Evolutionary conservation across 2,113 vertebrate species (phyloP), one percentile per base, ranked within the genome.

Genomic region (Morphnarchus princeps): DNA sequence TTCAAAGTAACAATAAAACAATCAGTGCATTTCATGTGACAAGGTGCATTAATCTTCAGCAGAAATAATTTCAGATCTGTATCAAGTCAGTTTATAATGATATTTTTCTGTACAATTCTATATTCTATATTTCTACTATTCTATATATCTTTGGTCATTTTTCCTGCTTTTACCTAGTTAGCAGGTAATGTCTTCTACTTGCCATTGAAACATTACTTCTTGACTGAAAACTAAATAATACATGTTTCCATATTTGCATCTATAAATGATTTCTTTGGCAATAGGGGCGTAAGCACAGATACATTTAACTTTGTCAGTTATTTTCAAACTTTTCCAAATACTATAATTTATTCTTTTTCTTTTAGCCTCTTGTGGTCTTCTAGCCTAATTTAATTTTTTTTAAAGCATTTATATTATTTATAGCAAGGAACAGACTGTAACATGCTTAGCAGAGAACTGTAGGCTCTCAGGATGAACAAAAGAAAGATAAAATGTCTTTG

Each of bases 401-500:
- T 14, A 18, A 87, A 77, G 11, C 40, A 84, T 86, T 95, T 88
- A 3, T 89, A 87, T 95, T 95, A 89, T 96, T 97, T 95, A 84
- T 97, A 91, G 80, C 16, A 76, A 84, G 77, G 86, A 96, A 93
- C 82, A 93, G 71, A 59, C 72, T 71, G 47, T 82, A 92, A 50
- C 81, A 89, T 79, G 72, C 89, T 97, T 95, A 97, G 69, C 72
- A 79, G 72, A 92, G 94, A 93, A 87, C 69, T 79, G 72, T 74
- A 71, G 69, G 52, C 47, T 96, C 86, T 95, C 65, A 72, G 80
- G 47, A 65, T 79, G 86, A 93, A 94, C 74, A 91, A 90, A 94
- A 95, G 89, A 77, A 93, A 94, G 90, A 95, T 91, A 90, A 96
- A 94, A 96, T 79, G 40, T 87, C 78, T 90, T 82, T 79, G 82